These are phyloP conservation scores for Berghia stephanieae DNA, from an alignment of 1,140 invertebrate genomes.

Conservation along the genomic window DNA sequence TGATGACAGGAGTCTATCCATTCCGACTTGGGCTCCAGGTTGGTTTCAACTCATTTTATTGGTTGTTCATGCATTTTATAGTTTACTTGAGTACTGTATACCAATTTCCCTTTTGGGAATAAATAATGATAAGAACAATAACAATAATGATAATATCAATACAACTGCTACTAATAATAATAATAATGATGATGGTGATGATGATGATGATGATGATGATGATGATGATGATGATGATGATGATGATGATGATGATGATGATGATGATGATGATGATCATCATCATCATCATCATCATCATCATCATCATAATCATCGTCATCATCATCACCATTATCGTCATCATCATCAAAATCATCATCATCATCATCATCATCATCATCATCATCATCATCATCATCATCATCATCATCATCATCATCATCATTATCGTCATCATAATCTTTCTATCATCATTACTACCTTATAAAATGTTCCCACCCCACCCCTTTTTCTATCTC, in stretches of 20 bases:
- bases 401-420: not conserved
- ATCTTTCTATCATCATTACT: too few relatives aligned
- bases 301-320: too few relatives aligned
- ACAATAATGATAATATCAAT: not conserved
- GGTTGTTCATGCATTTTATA: not conserved
- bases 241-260: conserved; percentile 20
- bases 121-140: not conserved
- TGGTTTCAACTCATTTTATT: not conserved
- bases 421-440: too few relatives aligned
- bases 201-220: conserved; percentile 24
- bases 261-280: conserved; percentile 16
- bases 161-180: too few relatives aligned
- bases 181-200: conserved; percentile 18
- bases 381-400: not conserved
- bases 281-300: conserved; percentile 2
- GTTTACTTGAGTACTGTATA: not conserved
- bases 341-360: too few relatives aligned
- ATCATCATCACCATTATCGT: too few relatives aligned
- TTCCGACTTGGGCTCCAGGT: not conserved
- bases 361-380: not conserved
- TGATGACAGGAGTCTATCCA: not conserved
- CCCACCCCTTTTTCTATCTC: conserved; percentile 41
- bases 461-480: conserved; percentile 20
- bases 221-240: conserved; percentile 24
- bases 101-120: not conserved